Evolutionary conservation across 1,140 invertebrate species (phyloP).

Genomic region (Drosophila insularis): DNA sequence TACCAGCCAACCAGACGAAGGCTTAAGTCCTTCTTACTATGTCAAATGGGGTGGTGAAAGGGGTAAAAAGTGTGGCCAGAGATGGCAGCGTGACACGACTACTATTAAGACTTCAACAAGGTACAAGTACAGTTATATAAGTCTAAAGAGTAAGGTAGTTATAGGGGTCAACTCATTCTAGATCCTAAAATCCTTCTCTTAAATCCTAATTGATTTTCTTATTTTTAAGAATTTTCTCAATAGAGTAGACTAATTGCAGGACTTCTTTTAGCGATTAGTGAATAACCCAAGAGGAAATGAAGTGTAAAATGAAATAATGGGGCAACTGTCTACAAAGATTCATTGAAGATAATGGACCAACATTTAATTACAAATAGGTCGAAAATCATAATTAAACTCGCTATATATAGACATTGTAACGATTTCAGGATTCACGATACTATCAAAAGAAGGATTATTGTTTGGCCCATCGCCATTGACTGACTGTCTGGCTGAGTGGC

Average conservation of each 20-base stretch:
- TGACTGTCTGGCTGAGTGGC: conserved; percentile 26
- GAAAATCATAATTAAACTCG: neutral
- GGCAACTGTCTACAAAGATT: neutral
- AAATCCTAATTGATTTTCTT: neutral
- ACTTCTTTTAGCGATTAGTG: too few species aligned
- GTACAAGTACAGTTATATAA: too few species aligned
- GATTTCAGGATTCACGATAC: neutral
- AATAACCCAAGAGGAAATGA: neutral
- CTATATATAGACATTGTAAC: neutral
- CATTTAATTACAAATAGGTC: neutral
- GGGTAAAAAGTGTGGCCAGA: neutral
- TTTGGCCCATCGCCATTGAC: conserved; percentile 24
- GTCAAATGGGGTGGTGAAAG: neutral
- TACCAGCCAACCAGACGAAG: conserved; percentile 13
- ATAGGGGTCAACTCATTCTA: too few species aligned
- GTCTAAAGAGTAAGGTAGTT: too few species aligned
- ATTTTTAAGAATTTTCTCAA: neutral
- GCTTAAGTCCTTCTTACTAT: neutral
- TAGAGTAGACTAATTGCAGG: neutral
- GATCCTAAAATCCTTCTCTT: neutral
- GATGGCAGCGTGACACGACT: conserved; percentile 4
- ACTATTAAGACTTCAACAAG: too few species aligned
- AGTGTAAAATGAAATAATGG: neutral
- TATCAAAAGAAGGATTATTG: neutral
- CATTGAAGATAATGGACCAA: neutral